Base-by-base conservation (phyloP, 2,888 invertebrate genomes). In the Machimus atricapillus region DNA sequence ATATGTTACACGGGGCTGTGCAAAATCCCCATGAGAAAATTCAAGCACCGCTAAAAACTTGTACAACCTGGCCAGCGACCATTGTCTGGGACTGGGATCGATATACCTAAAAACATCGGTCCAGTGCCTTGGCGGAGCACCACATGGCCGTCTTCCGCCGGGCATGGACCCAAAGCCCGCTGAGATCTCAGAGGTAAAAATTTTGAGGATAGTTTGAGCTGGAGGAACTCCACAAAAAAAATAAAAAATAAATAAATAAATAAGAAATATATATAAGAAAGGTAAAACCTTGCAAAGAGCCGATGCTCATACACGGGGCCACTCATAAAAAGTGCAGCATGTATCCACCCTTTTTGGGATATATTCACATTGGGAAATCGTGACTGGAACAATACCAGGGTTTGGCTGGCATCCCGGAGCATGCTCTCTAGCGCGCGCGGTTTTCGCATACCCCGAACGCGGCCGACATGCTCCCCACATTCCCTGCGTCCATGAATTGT, bases 361-460 rank as follows among this genome's bases (percentile, higher is more conserved):
- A 83, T 83, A 83, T 83, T 83, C 83, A 83, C 83, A 83, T 83
- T 83, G 83, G 83, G 16, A 83, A 83, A 83, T 83, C 83, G 83
- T 83, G 83, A 83, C 83, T 83, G 37, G 83, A 83, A 83, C 83
- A 83, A 83, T 83, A 83, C 83, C 83, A 83, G 73, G 83, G 83
- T 83, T 83, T 40, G 83, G 83, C 86, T 83, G 83, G 83, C 86
- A 66, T 79, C 81, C 81, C 58, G 8, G 23, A 66, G 52, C 86
- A 81, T 87, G 66, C 43, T 79, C 79, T 66, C 77, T 52, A 37
- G 76, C 76, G 76, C 43, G 86, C 82, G 86, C 83, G 73, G 86
- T 85, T 85, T 88, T 87, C 79, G 85, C 88, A 88, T 88, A 83
- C 86, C 66, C 87, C 88, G 66, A 88, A 1, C 23, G 66, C 83